These are phyloP conservation scores for Dynastes tityus DNA, from an alignment of 2,888 invertebrate genomes.

Conservation along the genomic window DNA sequence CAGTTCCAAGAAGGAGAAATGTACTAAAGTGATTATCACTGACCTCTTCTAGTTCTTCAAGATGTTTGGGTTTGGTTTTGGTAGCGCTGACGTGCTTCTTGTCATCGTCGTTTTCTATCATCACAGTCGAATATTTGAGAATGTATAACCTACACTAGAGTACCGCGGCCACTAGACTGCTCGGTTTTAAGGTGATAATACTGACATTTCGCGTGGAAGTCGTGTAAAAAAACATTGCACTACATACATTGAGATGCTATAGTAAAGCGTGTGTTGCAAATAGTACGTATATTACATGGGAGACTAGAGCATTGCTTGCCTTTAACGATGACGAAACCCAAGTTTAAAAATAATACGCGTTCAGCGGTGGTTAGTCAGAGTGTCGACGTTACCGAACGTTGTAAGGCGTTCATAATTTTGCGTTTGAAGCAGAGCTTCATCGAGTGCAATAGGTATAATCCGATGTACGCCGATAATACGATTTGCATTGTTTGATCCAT, in stretches of 20 bases:
- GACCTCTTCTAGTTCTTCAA: background rate
- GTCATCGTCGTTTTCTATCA: background rate
- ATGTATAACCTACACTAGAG: background rate
- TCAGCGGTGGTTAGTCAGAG: constrained; percentile 8
- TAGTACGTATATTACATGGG: background rate
- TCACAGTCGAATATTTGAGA: background rate
- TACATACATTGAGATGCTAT: background rate
- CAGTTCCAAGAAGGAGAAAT: background rate
- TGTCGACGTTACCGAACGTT: constrained; percentile 15
- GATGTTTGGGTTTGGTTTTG: background rate
- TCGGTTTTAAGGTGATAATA: constrained; percentile 19
- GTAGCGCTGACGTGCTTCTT: background rate
- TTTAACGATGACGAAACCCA: constrained; percentile 23
- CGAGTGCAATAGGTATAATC: constrained; percentile 51
- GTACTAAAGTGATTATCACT: background rate
- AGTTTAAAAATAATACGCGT: constrained; percentile 34
- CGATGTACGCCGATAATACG: constrained; percentile 50
- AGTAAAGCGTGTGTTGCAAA: background rate
- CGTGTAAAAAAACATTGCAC: background rate
- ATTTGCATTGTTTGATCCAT: constrained; percentile 47
- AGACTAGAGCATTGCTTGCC: background rate
- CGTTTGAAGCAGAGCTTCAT: constrained; percentile 48
- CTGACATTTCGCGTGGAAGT: constrained; percentile 7
- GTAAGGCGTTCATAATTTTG: constrained; percentile 22
- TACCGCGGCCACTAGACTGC: background rate